Base-by-base conservation (phyloP, 2,113 vertebrate genomes). In the Romanogobio albipinnatus region DNA sequence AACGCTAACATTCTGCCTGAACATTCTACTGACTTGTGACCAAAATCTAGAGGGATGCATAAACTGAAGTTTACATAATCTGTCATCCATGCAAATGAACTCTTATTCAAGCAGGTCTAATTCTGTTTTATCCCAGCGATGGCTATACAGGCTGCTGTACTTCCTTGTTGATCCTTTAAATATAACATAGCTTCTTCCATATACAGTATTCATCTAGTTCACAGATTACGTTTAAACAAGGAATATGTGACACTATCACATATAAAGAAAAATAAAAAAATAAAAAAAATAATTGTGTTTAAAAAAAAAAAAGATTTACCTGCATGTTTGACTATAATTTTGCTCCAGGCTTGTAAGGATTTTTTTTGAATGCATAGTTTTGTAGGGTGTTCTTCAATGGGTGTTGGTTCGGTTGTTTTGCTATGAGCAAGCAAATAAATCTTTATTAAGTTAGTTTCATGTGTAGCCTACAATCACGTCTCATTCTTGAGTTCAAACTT, bases 301-400 rank as follows among this genome's bases (percentile, higher is more conserved):
- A 13, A 13, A 49, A 51, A 15, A 49, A 13, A 49, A 49, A 49
- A 49, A 14, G 6, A 39, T 29, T 29, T 7, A 39, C 5, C 39
- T 39, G 39, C 85, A 36, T 78, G 33, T 5, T 61, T 24, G 56
- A 53, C 62, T 68, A 89, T 62, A 36, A 74, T 33, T 84, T 84
- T 58, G 89, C 89, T 77, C 74, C 17, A 4, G 81, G 91, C 81
- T 73, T 19, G 76, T 86, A 15, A 81, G 70, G 77, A 17, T 81
- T 81, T 68, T 14, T 26, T 51, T 33, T 86, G 77, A 83, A 47
- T 70, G 68, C 87, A 86, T 88, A 88, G 73, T 76, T 88, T 84
- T 88, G 81, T 45, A 86, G 87, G 87, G 82, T 88, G 87, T 88
- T 76, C 58, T 76, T 86, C 71, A 76, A n/a, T 85, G 87, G 86